phyloP scores from a whole-genome alignment of 2,888 invertebrate species.

The Desoria tigrina region DNA sequence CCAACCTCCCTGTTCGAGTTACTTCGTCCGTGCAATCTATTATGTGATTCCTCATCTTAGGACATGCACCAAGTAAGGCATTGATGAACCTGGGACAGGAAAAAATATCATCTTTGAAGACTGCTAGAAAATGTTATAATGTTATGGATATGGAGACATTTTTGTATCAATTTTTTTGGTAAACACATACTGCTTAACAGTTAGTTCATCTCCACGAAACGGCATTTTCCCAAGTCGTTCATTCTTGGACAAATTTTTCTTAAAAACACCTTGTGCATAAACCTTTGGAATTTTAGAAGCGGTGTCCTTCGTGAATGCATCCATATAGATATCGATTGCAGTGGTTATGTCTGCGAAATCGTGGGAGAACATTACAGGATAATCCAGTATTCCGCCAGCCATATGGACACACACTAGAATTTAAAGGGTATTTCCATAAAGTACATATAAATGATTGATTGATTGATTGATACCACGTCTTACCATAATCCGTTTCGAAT shows the following conservation, averaged over 20 bases:
- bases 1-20: constrained; percentile 48
- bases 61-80: constrained; percentile 45
- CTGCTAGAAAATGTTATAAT: background rate
- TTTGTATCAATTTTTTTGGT: too few species aligned
- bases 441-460: background rate
- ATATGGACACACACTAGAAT: constrained; percentile 50
- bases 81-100: constrained; percentile 40
- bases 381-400: constrained; percentile 50
- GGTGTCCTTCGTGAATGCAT: constrained; percentile 48
- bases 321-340: constrained; percentile 50
- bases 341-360: constrained; percentile 53
- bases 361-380: constrained; percentile 52
- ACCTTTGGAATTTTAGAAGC: constrained; percentile 38
- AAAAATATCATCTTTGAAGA: too few species aligned
- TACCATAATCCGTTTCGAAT: constrained; percentile 46
- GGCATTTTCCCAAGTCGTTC: constrained; percentile 51
- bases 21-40: constrained; percentile 51
- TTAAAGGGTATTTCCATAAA: constrained; percentile 1
- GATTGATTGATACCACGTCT: background rate
- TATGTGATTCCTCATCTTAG: constrained; percentile 49
- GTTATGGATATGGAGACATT: background rate
- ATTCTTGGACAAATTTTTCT: constrained; percentile 42
- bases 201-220: constrained; percentile 52
- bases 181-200: constrained; percentile 40
- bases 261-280: constrained; percentile 47